Evolutionary conservation across 2,797 vertebrate genomes (phyloP).

Genomic region (Sebastes taczanowskii): DNA sequence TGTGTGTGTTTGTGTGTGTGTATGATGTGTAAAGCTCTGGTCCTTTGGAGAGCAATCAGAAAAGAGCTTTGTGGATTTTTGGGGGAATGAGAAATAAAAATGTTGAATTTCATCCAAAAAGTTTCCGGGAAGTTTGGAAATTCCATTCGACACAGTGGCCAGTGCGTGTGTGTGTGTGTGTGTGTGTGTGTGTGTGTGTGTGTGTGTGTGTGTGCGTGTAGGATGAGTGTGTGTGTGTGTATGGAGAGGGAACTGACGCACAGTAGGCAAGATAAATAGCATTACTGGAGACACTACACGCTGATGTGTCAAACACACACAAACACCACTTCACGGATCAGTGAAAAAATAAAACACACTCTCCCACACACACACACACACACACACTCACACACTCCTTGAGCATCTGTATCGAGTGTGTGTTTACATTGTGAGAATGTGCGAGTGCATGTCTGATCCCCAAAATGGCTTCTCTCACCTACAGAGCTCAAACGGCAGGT

Average conservation of each 20-base stretch:
- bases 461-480: conserved; percentile 17
- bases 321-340: conserved; percentile 48
- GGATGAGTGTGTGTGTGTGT: conserved; percentile 15
- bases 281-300: conserved; percentile 50
- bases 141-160: conserved; percentile 75
- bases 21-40: neutral
- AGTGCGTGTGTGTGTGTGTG: conserved; percentile 21
- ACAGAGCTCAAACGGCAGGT: neutral
- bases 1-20: neutral
- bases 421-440: neutral
- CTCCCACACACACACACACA: neutral
- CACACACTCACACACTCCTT: neutral
- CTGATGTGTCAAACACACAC: conserved; percentile 72
- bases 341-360: conserved; percentile 36
- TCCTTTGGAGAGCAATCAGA: conserved; percentile 51
- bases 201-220: conserved; percentile 15
- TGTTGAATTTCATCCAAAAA: conserved; percentile 72
- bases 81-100: conserved; percentile 69
- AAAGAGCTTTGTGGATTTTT: conserved; percentile 57
- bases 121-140: conserved; percentile 79
- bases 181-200: conserved; percentile 6
- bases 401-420: neutral
- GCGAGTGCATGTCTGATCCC: neutral
- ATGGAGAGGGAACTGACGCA: conserved; percentile 55
- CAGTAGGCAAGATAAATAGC: conserved; percentile 57